Evolutionary conservation across 2,888 invertebrate species (phyloP).

Genomic region (Sinodicranocentrus sp.): DNA sequence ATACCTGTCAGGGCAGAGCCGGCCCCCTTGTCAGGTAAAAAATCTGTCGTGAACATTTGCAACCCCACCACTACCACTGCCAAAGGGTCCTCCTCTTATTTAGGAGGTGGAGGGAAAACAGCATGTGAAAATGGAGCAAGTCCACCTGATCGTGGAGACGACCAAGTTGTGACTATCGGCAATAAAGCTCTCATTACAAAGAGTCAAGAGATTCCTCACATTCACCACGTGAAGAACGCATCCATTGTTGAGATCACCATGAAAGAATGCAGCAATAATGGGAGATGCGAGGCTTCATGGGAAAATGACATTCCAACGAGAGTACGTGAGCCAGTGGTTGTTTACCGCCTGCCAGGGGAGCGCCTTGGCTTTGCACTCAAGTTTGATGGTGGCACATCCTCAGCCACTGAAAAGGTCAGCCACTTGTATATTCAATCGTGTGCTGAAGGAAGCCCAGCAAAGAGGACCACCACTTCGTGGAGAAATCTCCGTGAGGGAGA

Average conservation of each 20-base stretch:
- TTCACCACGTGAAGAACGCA: slow-evolving; percentile 65
- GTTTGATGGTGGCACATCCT: slow-evolving; percentile 91
- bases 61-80: slow-evolving; percentile 14
- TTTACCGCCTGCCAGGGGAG: slow-evolving; percentile 92
- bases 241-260: slow-evolving; percentile 70
- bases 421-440: slow-evolving; percentile 93
- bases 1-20: slow-evolving; percentile 64
- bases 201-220: slow-evolving; percentile 49
- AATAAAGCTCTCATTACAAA: slow-evolving; percentile 65
- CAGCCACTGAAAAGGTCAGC: slow-evolving; percentile 88
- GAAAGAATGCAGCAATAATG: slow-evolving; percentile 49
- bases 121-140: slow-evolving; percentile 38
- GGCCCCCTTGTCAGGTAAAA: slow-evolving; percentile 57
- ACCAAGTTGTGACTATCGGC: slow-evolving; percentile 71
- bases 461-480: slow-evolving; percentile 90
- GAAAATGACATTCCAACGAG: slow-evolving; percentile 62
- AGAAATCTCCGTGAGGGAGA: slow-evolving; percentile 91
- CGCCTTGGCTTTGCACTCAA: slow-evolving; percentile 93
- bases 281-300: slow-evolving; percentile 21
- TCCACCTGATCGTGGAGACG: slow-evolving; percentile 19
- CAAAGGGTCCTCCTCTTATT: slow-evolving; percentile 49
- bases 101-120: neutral
- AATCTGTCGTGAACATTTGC: slow-evolving; percentile 74
- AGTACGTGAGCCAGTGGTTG: slow-evolving; percentile 84
- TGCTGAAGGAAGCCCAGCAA: slow-evolving; percentile 92